Evolutionary conservation across 2,888 invertebrate species (phyloP).

Genomic region (Pycnomerus fuliginosus): DNA sequence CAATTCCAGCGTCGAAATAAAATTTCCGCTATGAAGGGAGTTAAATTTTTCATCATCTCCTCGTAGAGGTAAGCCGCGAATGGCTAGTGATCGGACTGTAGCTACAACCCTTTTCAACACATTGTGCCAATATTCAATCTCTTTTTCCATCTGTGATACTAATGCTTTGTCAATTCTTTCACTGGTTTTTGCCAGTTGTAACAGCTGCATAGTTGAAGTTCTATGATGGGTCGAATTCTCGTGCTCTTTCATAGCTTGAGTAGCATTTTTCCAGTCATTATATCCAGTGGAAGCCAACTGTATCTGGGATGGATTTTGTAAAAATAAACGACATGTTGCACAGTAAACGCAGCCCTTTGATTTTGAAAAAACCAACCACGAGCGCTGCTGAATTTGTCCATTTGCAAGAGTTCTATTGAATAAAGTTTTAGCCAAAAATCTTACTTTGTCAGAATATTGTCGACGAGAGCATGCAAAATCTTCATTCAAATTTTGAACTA

Average conservation of each 20-base stretch:
- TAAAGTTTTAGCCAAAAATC: background rate
- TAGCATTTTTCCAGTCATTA: constrained; percentile 29
- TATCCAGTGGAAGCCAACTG: no score
- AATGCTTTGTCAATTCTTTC: constrained; percentile 18
- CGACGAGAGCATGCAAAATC: background rate
- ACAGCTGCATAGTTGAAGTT: constrained; percentile 11
- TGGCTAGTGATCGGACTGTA: constrained; percentile 20
- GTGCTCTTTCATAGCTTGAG: constrained; percentile 16
- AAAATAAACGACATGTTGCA: constrained; percentile 18
- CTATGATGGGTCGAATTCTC: constrained; percentile 24
- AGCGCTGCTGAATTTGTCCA: background rate
- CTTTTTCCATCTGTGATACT: constrained; percentile 10
- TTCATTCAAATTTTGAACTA: background rate
- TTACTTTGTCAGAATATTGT: background rate
- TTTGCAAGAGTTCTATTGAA: background rate
- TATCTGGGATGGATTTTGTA: constrained; percentile 1
- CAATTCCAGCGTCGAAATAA: constrained; percentile 33
- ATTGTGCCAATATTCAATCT: constrained; percentile 33
- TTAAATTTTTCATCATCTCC: constrained; percentile 33
- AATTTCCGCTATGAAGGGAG: constrained; percentile 35
- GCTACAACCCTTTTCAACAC: constrained; percentile 34
- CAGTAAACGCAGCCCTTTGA: constrained; percentile 24
- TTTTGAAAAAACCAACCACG: constrained; percentile 22
- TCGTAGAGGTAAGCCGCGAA: constrained; percentile 26
- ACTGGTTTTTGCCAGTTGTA: constrained; percentile 6